phyloP scores from a whole-genome alignment of 2,888 invertebrate species.

The Slavum lentiscoides region DNA sequence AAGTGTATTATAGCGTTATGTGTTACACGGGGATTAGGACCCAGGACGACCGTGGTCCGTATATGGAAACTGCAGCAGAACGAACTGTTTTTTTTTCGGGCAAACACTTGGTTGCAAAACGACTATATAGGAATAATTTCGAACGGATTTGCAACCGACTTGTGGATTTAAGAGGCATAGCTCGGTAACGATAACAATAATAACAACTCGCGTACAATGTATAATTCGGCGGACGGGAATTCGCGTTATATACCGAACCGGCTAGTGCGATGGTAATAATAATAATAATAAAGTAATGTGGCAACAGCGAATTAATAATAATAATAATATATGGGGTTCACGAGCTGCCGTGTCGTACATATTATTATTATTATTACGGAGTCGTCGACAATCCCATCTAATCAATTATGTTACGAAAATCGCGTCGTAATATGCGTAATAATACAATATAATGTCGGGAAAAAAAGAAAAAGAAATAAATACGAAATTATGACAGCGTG shows the following conservation, averaged over 20 bases:
- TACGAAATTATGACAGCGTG: conserved; percentile 23
- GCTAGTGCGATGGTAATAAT: neutral
- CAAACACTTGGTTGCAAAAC: no score
- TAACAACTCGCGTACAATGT: neutral
- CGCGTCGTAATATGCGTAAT: neutral
- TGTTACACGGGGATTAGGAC: no score
- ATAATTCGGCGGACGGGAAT: neutral
- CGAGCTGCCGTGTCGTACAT: neutral
- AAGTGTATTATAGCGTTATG: no score
- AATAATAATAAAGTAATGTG: conserved; percentile 24
- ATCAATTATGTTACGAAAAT: conserved; percentile 48
- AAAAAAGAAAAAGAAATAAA: neutral
- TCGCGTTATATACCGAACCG: neutral
- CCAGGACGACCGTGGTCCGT: no score
- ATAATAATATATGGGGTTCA: conserved; percentile 25
- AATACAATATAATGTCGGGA: neutral
- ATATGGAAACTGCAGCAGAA: no score
- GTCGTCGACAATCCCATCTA: conserved; percentile 25
- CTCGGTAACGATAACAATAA: no score
- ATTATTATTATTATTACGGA: no score
- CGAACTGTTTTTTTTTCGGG: no score
- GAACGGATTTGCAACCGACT: no score
- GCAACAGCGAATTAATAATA: conserved; percentile 13
- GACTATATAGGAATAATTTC: no score
- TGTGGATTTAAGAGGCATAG: no score